These are phyloP conservation scores for Peromyscus maniculatus DNA, from an alignment of 2,113 vertebrate genomes.

Conservation along the genomic window DNA sequence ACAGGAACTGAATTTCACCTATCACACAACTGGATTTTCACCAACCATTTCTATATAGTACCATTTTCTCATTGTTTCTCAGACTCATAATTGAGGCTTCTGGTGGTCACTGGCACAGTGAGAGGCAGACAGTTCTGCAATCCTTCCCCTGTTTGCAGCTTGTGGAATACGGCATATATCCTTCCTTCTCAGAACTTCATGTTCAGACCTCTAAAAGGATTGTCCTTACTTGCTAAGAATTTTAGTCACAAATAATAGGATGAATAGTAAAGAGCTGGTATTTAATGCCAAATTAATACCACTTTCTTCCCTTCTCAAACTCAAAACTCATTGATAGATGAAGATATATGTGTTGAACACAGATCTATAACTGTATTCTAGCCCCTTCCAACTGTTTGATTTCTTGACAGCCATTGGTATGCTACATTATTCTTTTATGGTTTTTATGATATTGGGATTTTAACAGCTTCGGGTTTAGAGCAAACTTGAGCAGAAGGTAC, in stretches of 20 bases:
- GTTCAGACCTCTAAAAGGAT: neutral
- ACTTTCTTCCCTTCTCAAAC: neutral
- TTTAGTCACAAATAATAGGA: conserved; percentile 2
- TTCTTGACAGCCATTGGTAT: neutral
- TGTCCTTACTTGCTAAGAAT: neutral
- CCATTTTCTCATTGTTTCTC: neutral
- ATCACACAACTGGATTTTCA: neutral
- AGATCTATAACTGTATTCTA: neutral
- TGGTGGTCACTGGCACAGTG: neutral
- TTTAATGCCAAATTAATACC: neutral
- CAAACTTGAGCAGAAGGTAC: neutral
- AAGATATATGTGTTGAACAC: neutral
- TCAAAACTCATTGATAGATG: neutral
- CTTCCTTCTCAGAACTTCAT: neutral
- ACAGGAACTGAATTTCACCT: neutral
- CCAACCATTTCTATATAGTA: neutral
- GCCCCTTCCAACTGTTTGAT: neutral
- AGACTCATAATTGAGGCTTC: neutral
- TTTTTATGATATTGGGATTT: neutral
- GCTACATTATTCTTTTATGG: neutral
- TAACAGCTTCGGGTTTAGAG: neutral
- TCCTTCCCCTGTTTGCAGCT: neutral
- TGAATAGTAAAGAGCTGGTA: neutral
- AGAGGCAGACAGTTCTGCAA: neutral
- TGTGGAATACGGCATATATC: neutral